phyloP scores from a whole-genome alignment of 2,113 vertebrate species.

The Neotoma lepida region DNA sequence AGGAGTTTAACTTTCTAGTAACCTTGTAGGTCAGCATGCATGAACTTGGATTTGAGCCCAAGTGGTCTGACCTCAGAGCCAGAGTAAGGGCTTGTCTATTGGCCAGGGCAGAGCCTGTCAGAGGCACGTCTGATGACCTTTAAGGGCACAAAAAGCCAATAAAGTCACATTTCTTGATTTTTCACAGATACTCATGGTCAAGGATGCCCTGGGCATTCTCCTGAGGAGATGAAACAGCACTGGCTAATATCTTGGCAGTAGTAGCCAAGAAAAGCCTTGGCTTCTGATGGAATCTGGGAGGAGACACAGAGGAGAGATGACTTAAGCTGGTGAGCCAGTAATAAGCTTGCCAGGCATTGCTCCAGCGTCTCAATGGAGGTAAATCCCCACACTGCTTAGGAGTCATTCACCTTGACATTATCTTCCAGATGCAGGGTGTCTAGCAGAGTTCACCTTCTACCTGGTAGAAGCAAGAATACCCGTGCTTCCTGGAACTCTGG shows the following conservation, averaged over 20 bases:
- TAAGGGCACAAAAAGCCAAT: neutral
- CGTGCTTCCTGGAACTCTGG: neutral
- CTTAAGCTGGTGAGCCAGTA: neutral
- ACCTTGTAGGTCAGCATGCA: neutral
- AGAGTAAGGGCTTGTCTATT: neutral
- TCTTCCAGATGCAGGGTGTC: neutral
- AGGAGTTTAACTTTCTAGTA: neutral
- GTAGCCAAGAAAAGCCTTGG: neutral
- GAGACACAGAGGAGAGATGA: neutral
- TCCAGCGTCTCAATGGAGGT: neutral
- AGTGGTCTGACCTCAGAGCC: neutral
- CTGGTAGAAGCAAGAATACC: neutral
- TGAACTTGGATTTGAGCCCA: constrained; percentile 14
- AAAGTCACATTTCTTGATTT: neutral
- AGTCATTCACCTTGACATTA: neutral
- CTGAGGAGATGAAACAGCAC: neutral
- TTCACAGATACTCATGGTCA: neutral
- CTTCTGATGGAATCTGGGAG: neutral
- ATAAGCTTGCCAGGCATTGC: neutral
- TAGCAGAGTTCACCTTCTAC: neutral
- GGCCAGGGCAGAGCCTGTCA: neutral
- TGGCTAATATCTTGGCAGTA: neutral
- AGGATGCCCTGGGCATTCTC: neutral
- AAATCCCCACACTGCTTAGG: neutral
- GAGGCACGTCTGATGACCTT: no score